A percentile compares a stretch with the other conserved stretches of the same genome.
Evolutionary conservation across 2,113 vertebrate genomes (phyloP).

Genomic region (Aleadryas rufinucha): DNA sequence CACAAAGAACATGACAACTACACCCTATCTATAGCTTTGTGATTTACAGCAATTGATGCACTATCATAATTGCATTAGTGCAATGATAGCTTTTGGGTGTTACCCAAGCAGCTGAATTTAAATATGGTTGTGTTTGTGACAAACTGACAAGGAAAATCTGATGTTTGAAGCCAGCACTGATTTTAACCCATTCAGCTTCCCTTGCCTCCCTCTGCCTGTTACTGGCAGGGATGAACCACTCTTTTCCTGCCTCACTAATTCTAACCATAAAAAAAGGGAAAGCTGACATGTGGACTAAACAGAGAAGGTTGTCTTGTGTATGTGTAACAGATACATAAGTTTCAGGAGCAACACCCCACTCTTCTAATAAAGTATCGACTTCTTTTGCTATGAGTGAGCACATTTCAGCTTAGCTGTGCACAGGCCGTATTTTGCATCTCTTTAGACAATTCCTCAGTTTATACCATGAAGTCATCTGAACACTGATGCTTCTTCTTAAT

Average conservation of each 20-base stretch:
- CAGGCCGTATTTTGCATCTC: background rate
- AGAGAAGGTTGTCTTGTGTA: background rate
- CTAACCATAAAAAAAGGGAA: background rate
- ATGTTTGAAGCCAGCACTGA: background rate
- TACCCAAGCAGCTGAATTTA: constrained; percentile 36
- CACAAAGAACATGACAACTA: constrained; percentile 63
- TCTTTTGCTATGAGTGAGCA: background rate
- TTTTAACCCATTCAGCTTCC: background rate
- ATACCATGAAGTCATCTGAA: background rate
- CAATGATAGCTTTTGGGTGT: constrained; percentile 47
- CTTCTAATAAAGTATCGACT: background rate
- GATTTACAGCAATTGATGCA: constrained; percentile 62
- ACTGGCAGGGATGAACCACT: background rate
- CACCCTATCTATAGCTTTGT: constrained; percentile 35
- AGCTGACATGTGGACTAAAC: background rate
- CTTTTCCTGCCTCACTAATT: background rate
- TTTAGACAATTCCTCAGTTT: background rate
- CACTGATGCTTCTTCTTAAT: background rate
- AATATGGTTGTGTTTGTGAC: background rate
- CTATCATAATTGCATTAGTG: constrained; percentile 54
- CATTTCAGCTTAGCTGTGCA: background rate
- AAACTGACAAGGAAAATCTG: constrained; percentile 23
- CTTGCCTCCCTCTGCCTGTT: background rate
- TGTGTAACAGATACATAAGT: background rate
- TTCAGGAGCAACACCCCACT: background rate